Conservation (phyloP, 64 coral and sea anemone species). For the Porites lutea region DNA sequence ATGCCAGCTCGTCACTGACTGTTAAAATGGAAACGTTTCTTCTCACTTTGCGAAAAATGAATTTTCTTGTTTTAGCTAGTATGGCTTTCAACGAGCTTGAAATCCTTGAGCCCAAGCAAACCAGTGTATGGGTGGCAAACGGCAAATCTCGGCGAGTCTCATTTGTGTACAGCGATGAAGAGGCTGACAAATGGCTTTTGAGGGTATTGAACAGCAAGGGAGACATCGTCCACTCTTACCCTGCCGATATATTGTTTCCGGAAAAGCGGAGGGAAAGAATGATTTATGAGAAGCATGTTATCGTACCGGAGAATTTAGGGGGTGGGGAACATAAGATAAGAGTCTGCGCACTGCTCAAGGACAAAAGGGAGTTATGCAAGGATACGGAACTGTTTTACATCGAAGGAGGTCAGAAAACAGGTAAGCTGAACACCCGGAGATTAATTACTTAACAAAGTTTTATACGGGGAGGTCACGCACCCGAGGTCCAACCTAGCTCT, state of each 20-base stretch:
- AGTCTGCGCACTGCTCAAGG: slow-evolving; percentile 29
- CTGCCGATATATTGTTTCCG: slow-evolving; percentile 30
- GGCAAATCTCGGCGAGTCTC: slow-evolving; percentile 58
- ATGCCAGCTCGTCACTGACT: no score
- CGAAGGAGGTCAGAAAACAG: slow-evolving; percentile 41
- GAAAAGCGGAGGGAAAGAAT: not conserved
- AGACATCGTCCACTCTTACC: not conserved
- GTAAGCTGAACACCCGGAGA: not conserved
- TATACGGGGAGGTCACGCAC: no score
- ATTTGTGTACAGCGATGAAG: slow-evolving; percentile 29
- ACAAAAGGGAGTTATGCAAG: slow-evolving; percentile 24
- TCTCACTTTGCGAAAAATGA: not conserved
- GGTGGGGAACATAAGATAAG: slow-evolving; percentile 44
- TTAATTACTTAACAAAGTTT: no score
- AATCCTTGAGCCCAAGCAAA: slow-evolving; percentile 57
- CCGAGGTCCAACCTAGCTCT: no score
- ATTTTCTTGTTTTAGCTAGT: not conserved
- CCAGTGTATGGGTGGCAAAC: slow-evolving; percentile 83
- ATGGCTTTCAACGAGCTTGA: not conserved
- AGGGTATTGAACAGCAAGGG: slow-evolving; percentile 39
- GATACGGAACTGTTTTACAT: slow-evolving; percentile 47
- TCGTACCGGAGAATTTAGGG: slow-evolving; percentile 25
- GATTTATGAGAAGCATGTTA: slow-evolving; percentile 40
- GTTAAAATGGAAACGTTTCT: not conserved
- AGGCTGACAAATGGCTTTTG: slow-evolving; percentile 52